These are phyloP conservation scores for Hydrocynus forskahlii DNA, from an alignment of 2,797 vertebrate species.

Conservation along the genomic window DNA sequence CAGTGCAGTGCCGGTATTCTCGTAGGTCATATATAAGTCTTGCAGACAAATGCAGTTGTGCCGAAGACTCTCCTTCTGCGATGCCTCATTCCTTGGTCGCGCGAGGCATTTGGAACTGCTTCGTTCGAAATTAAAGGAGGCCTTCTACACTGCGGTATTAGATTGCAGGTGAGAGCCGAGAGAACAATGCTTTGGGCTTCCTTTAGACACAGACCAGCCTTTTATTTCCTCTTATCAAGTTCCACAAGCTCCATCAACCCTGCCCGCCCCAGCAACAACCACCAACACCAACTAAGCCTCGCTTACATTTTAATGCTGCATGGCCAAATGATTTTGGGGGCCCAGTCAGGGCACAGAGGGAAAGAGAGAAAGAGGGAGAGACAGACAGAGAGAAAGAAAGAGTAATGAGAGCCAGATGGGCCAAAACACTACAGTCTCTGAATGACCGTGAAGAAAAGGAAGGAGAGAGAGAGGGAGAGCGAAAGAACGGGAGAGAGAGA, in stretches of 20 bases:
- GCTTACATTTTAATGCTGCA: constrained; percentile 73
- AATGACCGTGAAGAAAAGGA: constrained; percentile 48
- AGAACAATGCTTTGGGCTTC: constrained; percentile 37
- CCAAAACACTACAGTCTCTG: constrained; percentile 37
- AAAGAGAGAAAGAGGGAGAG: constrained; percentile 48
- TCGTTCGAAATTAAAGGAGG: not conserved
- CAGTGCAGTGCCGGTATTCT: constrained; percentile 18
- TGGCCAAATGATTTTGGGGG: constrained; percentile 79
- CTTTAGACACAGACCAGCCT: constrained; percentile 34
- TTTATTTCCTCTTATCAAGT: constrained; percentile 42
- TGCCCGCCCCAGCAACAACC: not conserved
- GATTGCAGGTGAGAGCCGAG: constrained; percentile 31
- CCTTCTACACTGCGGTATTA: constrained; percentile 25
- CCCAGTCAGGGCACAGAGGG: constrained; percentile 70
- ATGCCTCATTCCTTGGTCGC: constrained; percentile 16
- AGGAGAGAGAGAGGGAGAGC: constrained; percentile 7
- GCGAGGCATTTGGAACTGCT: constrained; percentile 3
- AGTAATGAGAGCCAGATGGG: constrained; percentile 60
- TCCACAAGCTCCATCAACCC: constrained; percentile 35
- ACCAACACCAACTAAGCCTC: constrained; percentile 36
- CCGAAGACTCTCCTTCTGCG: not conserved
- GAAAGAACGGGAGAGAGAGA: no score
- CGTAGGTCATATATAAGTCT: not conserved
- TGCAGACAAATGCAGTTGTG: not conserved
- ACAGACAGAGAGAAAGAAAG: constrained; percentile 52